A percentile compares a stretch with the other conserved stretches of the same genome.
Evolutionary conservation across 2,888 invertebrate genomes (phyloP).

Genomic region (Amiota communis): DNA sequence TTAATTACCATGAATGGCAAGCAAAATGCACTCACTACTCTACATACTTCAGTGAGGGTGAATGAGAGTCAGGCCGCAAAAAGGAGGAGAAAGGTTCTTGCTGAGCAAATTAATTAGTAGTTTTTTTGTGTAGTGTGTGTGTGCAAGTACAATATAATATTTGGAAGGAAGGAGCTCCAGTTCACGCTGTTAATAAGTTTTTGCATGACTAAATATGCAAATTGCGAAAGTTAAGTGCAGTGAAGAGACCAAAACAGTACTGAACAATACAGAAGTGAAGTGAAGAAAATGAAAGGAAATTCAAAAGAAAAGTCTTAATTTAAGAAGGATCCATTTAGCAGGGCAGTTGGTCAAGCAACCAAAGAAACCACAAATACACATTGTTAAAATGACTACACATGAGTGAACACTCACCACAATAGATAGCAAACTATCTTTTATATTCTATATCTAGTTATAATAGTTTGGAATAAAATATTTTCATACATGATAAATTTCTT

Average conservation of each 20-base stretch:
- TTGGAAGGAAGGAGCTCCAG: constrained; percentile 30
- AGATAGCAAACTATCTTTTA: neutral
- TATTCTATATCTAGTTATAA: neutral
- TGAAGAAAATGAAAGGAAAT: constrained; percentile 45
- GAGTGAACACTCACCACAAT: constrained; percentile 48
- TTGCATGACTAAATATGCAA: constrained; percentile 67
- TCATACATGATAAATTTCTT: constrained; percentile 9
- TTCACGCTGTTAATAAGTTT: constrained; percentile 38
- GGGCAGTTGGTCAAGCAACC: constrained; percentile 62
- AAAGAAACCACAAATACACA: constrained; percentile 29
- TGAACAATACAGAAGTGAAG: constrained; percentile 10
- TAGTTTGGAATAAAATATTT: constrained; percentile 24
- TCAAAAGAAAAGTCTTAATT: constrained; percentile 3
- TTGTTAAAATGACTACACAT: constrained; percentile 64
- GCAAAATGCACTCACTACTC: no score
- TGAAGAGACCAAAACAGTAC: constrained; percentile 37
- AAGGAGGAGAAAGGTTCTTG: neutral
- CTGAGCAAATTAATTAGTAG: constrained; percentile 58
- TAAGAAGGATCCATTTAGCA: constrained; percentile 22
- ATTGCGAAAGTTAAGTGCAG: constrained; percentile 58
- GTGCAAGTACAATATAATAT: neutral
- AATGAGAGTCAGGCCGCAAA: no score
- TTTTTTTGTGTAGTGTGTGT: constrained; percentile 25
- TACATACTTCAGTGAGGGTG: no score
- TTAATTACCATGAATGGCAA: constrained; percentile 57